Conservation (phyloP, 2,113 vertebrate species). For the Neolamprologus falcicula region DNA sequence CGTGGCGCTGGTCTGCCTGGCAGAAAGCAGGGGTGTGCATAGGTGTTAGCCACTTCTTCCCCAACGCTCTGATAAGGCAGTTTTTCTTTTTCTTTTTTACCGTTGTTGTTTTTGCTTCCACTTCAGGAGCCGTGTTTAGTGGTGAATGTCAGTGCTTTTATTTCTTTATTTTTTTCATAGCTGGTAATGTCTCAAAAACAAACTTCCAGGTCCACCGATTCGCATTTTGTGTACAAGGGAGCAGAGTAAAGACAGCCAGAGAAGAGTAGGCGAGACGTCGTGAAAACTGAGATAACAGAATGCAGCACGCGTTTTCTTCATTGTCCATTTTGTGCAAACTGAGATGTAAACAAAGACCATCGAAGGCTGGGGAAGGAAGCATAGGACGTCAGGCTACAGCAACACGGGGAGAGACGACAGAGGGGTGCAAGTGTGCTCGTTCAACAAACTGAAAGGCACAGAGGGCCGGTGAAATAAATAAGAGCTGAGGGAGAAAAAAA, state of each 20-base stretch:
- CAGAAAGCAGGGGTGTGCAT: constrained; percentile 64
- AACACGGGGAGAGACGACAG: neutral
- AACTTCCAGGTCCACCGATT: neutral
- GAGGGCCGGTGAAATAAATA: constrained; percentile 29
- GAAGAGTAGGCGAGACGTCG: neutral
- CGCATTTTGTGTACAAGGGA: neutral
- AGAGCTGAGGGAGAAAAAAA: neutral
- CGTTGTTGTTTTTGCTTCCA: neutral
- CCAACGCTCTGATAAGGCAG: constrained; percentile 31
- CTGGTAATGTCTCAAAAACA: neutral
- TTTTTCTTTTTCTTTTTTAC: neutral
- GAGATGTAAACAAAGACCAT: constrained; percentile 61
- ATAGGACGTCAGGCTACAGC: neutral
- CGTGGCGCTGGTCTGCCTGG: constrained; percentile 11
- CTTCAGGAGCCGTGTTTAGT: neutral
- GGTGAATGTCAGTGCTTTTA: neutral
- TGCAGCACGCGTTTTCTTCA: constrained; percentile 1
- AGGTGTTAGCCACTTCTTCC: constrained; percentile 45
- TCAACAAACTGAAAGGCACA: constrained; percentile 54
- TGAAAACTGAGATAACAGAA: neutral
- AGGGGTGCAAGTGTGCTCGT: constrained; percentile 37
- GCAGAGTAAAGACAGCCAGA: neutral
- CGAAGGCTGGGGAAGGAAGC: neutral
- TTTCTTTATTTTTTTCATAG: neutral
- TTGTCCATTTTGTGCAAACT: constrained; percentile 64